Conservation (phyloP, 1,140 invertebrate genomes). For the Heliconius nattereri region DNA sequence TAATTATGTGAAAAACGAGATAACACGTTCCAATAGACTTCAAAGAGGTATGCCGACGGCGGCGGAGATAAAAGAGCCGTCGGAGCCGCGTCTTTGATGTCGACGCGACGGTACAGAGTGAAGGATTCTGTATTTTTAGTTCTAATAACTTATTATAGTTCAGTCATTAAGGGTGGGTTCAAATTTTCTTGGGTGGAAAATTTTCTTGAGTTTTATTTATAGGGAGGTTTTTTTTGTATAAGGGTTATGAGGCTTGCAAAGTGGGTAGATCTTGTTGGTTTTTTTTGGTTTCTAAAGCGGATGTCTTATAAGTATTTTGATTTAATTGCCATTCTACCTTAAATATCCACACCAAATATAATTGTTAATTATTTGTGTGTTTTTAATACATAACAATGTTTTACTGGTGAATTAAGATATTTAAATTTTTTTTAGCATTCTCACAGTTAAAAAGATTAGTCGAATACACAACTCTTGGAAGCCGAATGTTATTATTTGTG, state of each 20-base stretch:
- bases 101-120: constrained; percentile 52
- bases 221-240: background rate
- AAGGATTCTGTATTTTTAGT: constrained; percentile 44
- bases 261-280: background rate
- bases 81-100: constrained; percentile 54
- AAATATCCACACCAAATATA: too few relatives aligned
- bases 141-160: constrained; percentile 39
- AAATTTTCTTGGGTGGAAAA: constrained; percentile 15
- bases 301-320: too few relatives aligned
- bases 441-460: too few relatives aligned
- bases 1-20: constrained; percentile 60
- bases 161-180: constrained; percentile 25
- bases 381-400: too few relatives aligned
- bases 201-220: background rate
- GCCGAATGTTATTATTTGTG: too few relatives aligned
- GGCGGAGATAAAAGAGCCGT: constrained; percentile 59
- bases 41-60: constrained; percentile 63
- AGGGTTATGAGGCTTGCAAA: too few relatives aligned
- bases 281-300: too few relatives aligned
- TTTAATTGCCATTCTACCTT: too few relatives aligned
- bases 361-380: too few relatives aligned
- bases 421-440: too few relatives aligned
- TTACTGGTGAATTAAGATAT: too few relatives aligned
- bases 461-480: too few relatives aligned
- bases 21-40: constrained; percentile 50